Conservation (phyloP, 2,888 invertebrate species). For the Cephus spinipes region DNA sequence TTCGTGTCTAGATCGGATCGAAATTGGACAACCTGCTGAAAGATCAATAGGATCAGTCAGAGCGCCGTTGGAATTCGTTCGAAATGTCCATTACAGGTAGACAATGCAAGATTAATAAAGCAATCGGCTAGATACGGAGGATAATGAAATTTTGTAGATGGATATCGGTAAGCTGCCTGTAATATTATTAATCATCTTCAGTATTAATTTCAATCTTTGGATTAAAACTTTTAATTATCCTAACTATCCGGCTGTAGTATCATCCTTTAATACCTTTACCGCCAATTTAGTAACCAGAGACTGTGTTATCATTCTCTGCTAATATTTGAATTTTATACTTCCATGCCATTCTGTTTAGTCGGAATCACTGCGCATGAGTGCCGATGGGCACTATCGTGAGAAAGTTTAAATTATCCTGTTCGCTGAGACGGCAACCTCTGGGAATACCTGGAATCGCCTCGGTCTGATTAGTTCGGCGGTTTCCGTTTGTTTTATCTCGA, state of each 20-base stretch:
- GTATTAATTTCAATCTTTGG: not conserved
- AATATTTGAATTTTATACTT: constrained; percentile 39
- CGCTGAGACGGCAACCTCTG: constrained; percentile 44
- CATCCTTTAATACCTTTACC: not conserved
- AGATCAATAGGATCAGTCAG: not conserved
- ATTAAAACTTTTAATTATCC: not conserved
- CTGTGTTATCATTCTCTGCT: not conserved
- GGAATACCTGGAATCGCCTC: constrained; percentile 54
- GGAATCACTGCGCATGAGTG: not conserved
- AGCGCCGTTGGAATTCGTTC: not conserved
- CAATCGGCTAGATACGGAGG: not conserved
- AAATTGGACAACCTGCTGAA: not conserved
- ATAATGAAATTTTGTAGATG: not conserved
- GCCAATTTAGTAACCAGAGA: not conserved
- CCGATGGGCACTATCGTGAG: constrained; percentile 13
- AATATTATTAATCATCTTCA: not conserved
- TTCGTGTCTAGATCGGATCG: not conserved
- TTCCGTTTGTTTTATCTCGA: constrained; percentile 39
- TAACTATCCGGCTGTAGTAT: not conserved
- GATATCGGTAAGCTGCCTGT: not conserved
- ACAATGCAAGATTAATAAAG: not conserved
- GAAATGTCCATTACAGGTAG: not conserved
- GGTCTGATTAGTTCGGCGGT: constrained; percentile 63
- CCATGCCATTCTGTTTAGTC: constrained; percentile 39
- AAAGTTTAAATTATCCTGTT: constrained; percentile 63